Evolutionary conservation across 2,888 invertebrate species (phyloP), one percentile per base, ranked within the genome.

Genomic region (Diadegma fenestrale): DNA sequence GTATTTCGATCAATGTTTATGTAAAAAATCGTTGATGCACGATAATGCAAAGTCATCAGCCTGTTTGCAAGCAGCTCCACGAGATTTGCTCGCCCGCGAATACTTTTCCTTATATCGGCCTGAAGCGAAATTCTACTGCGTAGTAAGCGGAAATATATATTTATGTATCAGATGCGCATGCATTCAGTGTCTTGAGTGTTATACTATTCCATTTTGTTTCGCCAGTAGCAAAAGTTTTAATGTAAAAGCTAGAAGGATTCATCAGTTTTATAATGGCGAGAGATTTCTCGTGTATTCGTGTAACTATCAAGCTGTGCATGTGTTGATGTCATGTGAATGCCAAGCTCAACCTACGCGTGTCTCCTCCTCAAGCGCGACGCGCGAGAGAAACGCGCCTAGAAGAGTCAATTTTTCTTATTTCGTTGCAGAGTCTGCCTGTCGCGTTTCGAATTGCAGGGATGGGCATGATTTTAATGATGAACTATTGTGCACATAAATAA

Each of bases 331-430:
- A 78, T 37, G 71, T 51, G 80, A 80, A 76, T 82, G 85, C 85
- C 82, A 82, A 76, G 82, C 79, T 64, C 79, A 63, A 71, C 85
- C 85, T 79, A 82, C 82, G 82, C 85, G 73, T 64, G 71, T 41
- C 61, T 72, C 63, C 41, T 41, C 45, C 71, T 54, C 76, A 45
- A 45, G 26, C 14, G 22, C 79, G 54, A 85, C 79, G n/a, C n/a
- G n/a, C n/a, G 76, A 80, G 82, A 75, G 71, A 76, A 80, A 82
- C 85, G 48, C 79, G 71, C 75, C 71, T 75, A 64, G 79, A 80
- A 73, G n/a, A 64, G 43, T 43, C 19, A 8, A 48, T 33, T 64
- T 78, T 30, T 79, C 48, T 58, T 14, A 14, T 37, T 58, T 51
- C 72, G 41, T n/a, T 26, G 8, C 64, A 41, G 61, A 37, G 61